Evolutionary conservation across 35 echinoderm and acorn worm genomes (phyloP), one percentile per base, ranked within the genome.

Genomic region (Holothuria glaberrima): DNA sequence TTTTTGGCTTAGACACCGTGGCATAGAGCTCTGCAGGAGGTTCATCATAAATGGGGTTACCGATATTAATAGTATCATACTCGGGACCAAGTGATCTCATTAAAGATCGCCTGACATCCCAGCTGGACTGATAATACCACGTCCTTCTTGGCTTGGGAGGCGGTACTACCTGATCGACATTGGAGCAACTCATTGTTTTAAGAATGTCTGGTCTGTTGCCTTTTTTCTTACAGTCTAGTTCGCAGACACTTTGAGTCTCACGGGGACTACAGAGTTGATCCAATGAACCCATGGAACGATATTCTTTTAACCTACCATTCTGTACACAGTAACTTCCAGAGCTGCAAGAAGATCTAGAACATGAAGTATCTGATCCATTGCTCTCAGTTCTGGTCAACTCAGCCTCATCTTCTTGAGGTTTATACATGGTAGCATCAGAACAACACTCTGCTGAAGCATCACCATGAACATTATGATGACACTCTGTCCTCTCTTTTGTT

Each of bases 71-170:
- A 54, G 50, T 14, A 12, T 95, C 94, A 9, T 70, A 34, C 5
- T 92, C 86, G 4, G 77, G 75, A 12, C 66, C 59, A 21, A 70
- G 89, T 60, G 71, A 65, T 35, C 91, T 83, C 24, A 92, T 71
- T 10, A 96, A 67, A 25, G 91, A 93, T 61, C 84, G 92, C 20
- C 94, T 66, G 20, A 96, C 94, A 48, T 96, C 94, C 0, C 77
- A 82, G 52, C 94, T 96, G 68, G 91, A 96, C 62, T 88, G 91
- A 72, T 96, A 96, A 65, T 96, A 93, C 94, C 94, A 96, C 0
- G 94, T 96, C 32, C 94, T 82, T 33, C 91, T 89, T 6, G 94
- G 94, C 68, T 96, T 96, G 7, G 94, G 94, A 58, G 94, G 94
- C 64, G 80, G 75, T 17, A 24, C 58, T 36, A 59, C 62, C 45